Conservation (phyloP, 2,113 vertebrate genomes). For the Burhinus bistriatus region DNA sequence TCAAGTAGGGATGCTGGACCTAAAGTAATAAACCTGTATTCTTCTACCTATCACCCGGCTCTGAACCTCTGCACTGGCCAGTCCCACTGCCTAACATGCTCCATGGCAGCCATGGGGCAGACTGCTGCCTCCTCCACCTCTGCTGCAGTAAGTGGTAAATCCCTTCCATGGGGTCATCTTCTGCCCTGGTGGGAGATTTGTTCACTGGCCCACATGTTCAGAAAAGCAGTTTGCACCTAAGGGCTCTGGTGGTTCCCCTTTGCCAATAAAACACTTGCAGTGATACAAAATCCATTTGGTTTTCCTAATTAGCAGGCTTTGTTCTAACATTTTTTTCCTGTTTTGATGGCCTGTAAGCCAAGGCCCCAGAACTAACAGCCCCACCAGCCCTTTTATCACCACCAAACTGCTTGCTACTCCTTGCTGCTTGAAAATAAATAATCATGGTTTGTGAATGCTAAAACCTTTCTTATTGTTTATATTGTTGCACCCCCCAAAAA, state of each 20-base stretch:
- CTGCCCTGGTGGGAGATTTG: background rate
- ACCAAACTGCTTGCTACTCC: background rate
- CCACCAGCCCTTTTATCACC: background rate
- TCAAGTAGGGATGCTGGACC: background rate
- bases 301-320: background rate
- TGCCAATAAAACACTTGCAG: background rate
- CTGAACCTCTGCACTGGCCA: accelerated
- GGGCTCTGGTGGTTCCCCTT: background rate
- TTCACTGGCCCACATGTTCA: background rate
- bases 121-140: background rate
- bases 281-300: background rate
- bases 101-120: accelerated
- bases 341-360: background rate
- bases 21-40: background rate
- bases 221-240: background rate
- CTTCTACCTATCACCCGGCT: background rate
- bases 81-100: background rate
- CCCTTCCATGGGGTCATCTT: background rate
- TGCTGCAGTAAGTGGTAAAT: background rate
- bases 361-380: background rate
- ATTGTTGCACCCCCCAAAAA: accelerated
- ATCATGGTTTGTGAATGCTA: background rate
- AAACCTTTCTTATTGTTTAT: background rate
- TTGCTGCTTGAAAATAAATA: background rate
- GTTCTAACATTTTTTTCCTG: background rate